These are phyloP conservation scores for Heterotilapia buettikoferi DNA, from an alignment of 2,113 vertebrate species.

Conservation along the genomic window DNA sequence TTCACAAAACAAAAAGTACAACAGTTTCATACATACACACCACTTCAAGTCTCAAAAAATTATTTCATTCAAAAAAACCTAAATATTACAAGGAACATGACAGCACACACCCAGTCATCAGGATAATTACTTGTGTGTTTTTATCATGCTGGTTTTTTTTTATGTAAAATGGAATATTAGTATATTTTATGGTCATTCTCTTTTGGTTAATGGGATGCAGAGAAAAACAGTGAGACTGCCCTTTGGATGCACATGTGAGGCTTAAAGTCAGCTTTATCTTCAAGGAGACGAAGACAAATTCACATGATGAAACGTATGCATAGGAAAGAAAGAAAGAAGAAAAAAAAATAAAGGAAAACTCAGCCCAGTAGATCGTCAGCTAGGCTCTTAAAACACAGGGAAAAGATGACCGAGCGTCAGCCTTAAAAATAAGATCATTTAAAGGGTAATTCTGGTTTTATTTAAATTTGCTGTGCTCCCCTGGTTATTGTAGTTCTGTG, in stretches of 20 bases:
- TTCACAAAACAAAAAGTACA: conserved; percentile 11
- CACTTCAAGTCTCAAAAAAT: conserved; percentile 38
- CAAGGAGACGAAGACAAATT: background rate
- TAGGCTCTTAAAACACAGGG: background rate
- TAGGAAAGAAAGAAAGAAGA: background rate
- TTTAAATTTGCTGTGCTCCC: background rate
- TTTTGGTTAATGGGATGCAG: background rate
- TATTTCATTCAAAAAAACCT: background rate
- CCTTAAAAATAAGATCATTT: background rate
- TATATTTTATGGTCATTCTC: background rate
- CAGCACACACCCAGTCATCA: background rate
- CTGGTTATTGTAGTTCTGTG: background rate
- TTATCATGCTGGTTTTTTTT: conserved; percentile 39
- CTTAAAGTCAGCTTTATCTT: background rate
- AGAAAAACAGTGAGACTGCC: background rate
- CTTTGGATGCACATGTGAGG: background rate
- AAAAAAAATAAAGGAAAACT: background rate
- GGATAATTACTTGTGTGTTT: background rate
- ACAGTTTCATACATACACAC: conserved; percentile 1
- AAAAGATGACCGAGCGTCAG: background rate
- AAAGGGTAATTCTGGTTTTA: background rate
- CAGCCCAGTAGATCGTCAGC: background rate
- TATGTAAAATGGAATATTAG: conserved; percentile 16
- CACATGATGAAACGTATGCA: background rate
- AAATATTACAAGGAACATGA: background rate